These are phyloP conservation scores for Macrophya alboannulata DNA, from an alignment of 2,888 invertebrate genomes.

Conservation along the genomic window DNA sequence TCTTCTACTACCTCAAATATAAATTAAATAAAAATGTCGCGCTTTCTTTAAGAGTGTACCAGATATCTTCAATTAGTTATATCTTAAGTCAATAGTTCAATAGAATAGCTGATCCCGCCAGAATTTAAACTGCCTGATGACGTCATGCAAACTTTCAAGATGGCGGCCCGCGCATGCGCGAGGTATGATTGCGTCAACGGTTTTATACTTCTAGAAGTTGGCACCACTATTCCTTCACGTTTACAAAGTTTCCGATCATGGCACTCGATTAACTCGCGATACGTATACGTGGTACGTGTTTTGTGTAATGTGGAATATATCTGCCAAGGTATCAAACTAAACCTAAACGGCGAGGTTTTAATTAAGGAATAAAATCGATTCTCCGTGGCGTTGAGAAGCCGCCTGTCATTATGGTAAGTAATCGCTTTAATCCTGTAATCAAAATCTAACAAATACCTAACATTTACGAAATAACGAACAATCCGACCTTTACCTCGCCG, in stretches of 20 bases:
- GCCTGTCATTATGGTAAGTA: constrained; percentile 37
- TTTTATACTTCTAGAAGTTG: neutral
- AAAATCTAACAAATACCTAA: neutral
- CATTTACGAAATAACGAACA: no score
- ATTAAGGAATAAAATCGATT: neutral
- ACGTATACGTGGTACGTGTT: constrained; percentile 54
- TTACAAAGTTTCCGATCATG: constrained; percentile 16
- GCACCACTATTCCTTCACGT: neutral
- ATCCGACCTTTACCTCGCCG: neutral
- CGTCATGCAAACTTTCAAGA: no score
- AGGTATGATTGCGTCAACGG: no score
- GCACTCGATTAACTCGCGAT: constrained; percentile 30
- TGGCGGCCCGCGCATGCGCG: no score
- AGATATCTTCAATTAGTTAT: no score
- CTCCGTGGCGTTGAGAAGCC: constrained; percentile 37
- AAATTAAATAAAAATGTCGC: neutral
- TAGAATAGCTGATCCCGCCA: no score
- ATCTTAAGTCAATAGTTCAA: no score
- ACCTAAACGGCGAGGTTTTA: neutral
- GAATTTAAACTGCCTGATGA: no score
- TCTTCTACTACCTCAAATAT: neutral
- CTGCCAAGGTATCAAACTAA: constrained; percentile 31
- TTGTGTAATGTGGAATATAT: constrained; percentile 54
- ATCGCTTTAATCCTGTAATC: neutral
- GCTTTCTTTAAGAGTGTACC: no score